Base-by-base conservation (phyloP, 2,888 invertebrate genomes). In the Thymelicus acteon region DNA sequence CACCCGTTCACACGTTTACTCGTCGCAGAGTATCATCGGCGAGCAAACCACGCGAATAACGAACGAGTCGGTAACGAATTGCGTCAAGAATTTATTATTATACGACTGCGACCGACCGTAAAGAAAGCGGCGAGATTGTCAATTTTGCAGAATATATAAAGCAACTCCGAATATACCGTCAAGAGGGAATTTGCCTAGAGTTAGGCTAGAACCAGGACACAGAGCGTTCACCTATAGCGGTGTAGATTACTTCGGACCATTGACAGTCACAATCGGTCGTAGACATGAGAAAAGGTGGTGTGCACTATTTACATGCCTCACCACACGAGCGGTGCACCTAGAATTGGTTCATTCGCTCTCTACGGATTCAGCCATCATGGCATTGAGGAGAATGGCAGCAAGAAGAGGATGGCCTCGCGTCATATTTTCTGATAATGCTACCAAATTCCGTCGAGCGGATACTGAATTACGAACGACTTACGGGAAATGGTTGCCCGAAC, bases 351-450 rank as follows among this genome's bases (percentile, higher is more conserved):
- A 57, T 0, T 60, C 60, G 12, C n/a, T 12, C 12, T 74, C 73
- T 0, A 65, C 78, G 0, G 78, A 78, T 37, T 66, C 77, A 0
- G 13, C 75, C 0, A 75, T 79, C 0, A 77, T 78, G 76, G 77
- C 78, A 0, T 63, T 80, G 5, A 67, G 77, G 0, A 31, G 79
- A 2, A 77, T 78, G 77, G 74, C 75, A 0, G 72, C 77, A 0
- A 64, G 78, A 31, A 66, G 78, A 8, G 77, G 77, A 4, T 74
- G 74, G 75, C 77, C 75, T 0, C 2, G 10, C 0, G 13, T 40
- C 3, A 4, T 76, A 3, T 74, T 68, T 47, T 74, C 74, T 0
- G 75, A 75, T 48, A 76, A 75, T 61, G 76, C 75, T 1, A 77
- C 77, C 0, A 77, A 78, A 48, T 63, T 77, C 13, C 15, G 72